Base-by-base conservation (phyloP, 1,140 invertebrate species). In the Trigoniulus corallinus region DNA sequence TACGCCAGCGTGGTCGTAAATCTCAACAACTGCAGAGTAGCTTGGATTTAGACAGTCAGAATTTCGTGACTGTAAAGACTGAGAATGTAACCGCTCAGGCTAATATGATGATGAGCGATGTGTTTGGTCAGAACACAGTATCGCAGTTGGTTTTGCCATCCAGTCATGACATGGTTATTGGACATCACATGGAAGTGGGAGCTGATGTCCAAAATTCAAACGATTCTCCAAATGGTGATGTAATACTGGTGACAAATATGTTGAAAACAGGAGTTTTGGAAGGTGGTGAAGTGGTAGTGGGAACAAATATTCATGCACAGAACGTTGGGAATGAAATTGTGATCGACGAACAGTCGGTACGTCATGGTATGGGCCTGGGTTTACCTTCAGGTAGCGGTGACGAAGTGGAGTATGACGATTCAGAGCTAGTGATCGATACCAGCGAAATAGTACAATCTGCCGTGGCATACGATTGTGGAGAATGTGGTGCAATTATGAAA, bases 401-500 rank as follows among this genome's bases (percentile, higher is more conserved):
- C 13, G 20, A 48, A 2, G 24, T 48, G 3, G 42, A 44, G 4
- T 20, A 21, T 24, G 42, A 24, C 21, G 42, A 24, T 4, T 21
- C 18, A 7, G 18, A 20, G 7, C 21, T 44, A 20, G 42, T 21
- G 21, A 24, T 20, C 42, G 42, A 44, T 18, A 24, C 18, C 4
- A 43, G 46, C 2, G 48, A 50, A 50, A 22, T 7, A 3, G 39
- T 50, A 22, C 22, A 27, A 20, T 27, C 42, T n/a, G 27, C 50
- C 2, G 24, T 51, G 18, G 55, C 53, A 13, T 62, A 56, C 34
- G 55, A 60, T 40, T 64, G 62, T 49, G 56, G 54, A 12, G 58
- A 62, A 45, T 64, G 62, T 52, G 57, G 57, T 10, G 22, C 58
- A 15, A 51, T 61, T 20, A 55, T 59, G 26, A 54, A 54, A 15